Conservation (phyloP, 2,113 vertebrate genomes). For the Rhipidura dahli region DNA sequence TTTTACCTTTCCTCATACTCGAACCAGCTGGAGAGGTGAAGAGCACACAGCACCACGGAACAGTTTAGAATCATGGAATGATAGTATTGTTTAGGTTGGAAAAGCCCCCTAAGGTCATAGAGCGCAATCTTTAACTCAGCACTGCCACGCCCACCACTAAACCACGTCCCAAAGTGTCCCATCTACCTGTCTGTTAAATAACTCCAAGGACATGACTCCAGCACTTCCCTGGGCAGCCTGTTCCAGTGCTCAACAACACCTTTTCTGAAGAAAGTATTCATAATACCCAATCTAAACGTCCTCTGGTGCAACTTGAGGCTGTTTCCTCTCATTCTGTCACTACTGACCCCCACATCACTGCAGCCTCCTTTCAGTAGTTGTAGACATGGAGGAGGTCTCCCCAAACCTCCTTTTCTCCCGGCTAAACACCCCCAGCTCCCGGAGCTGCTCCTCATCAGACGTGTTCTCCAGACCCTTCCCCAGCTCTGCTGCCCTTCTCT, state of each 20-base stretch:
- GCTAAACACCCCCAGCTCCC: neutral
- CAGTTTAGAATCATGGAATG: neutral
- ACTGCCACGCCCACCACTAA: neutral
- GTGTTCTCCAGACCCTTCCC: neutral
- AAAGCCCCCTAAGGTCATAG: neutral
- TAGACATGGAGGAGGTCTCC: neutral
- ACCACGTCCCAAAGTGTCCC: neutral
- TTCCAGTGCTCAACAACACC: too few species aligned
- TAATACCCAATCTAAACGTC: neutral
- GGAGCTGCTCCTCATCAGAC: rapidly evolving
- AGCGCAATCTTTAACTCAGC: neutral
- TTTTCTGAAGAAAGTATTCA: neutral
- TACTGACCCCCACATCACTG: rapidly evolving
- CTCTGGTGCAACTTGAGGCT: neutral
- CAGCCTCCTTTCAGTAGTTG: neutral
- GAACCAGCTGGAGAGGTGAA: neutral
- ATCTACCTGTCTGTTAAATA: neutral
- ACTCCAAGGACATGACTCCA: neutral
- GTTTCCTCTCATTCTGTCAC: neutral
- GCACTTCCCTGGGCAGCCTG: neutral
- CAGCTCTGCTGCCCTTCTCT: neutral
- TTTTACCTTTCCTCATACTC: neutral
- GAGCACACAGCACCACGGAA: neutral
- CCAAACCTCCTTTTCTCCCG: neutral
- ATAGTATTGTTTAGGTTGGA: neutral